These are phyloP conservation scores for Orchesellides sinensis DNA, from an alignment of 2,888 invertebrate genomes.

Conservation along the genomic window DNA sequence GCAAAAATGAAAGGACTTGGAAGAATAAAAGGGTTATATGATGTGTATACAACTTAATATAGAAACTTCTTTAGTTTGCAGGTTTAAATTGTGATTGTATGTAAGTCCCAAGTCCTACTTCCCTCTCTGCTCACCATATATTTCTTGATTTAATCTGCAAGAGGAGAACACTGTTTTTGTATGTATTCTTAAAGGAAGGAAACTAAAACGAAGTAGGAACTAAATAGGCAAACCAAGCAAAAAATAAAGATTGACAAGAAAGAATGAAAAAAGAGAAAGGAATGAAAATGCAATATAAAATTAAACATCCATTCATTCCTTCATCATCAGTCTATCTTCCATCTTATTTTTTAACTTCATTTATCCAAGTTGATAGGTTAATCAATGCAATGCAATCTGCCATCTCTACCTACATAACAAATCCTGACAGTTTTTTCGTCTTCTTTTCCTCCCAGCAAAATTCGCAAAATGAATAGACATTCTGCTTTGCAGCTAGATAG, in stretches of 20 bases:
- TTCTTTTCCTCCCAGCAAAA: background rate
- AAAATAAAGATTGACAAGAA: background rate
- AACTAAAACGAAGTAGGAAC: background rate
- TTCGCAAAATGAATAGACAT: background rate
- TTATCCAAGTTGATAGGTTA: conserved; percentile 10
- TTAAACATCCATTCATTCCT: conserved; percentile 1
- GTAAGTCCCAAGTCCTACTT: too few species aligned
- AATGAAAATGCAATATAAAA: background rate
- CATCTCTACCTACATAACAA: background rate
- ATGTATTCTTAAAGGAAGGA: too few species aligned
- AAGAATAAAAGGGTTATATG: too few species aligned
- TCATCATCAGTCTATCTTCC: conserved; percentile 2
- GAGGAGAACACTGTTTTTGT: too few species aligned
- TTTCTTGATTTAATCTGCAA: too few species aligned
- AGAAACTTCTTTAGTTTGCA: too few species aligned
- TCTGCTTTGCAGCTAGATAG: background rate
- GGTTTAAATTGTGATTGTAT: too few species aligned
- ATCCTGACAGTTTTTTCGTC: too few species aligned
- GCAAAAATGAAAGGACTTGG: too few species aligned
- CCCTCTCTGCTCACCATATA: too few species aligned
- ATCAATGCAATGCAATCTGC: conserved; percentile 6
- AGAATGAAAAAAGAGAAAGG: background rate
- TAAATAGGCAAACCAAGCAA: background rate
- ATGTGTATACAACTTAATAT: too few species aligned
- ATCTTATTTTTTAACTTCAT: background rate